Conservation (phyloP, 1,140 invertebrate genomes). For the Rhopalosiphum padi region DNA sequence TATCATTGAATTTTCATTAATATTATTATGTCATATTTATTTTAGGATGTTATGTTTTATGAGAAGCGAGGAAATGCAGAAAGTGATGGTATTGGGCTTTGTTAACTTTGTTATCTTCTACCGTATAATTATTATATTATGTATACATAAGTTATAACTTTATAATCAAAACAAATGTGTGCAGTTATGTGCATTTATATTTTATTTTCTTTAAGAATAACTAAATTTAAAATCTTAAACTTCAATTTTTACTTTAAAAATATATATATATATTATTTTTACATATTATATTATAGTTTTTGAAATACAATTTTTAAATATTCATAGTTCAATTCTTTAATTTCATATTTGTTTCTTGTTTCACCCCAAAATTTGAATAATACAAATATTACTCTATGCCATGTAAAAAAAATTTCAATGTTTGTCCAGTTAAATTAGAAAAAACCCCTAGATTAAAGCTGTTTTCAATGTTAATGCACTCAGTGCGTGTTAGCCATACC, state of each 20-base stretch:
- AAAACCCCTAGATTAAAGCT: neutral
- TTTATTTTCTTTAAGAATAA: neutral
- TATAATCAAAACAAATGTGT: neutral
- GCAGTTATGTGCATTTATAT: neutral
- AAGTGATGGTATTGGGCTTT: slow-evolving; percentile 41
- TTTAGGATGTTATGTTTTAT: slow-evolving; percentile 53
- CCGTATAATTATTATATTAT: neutral
- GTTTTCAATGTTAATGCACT: neutral
- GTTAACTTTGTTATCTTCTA: slow-evolving; percentile 8
- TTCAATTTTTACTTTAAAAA: neutral
- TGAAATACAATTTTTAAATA: neutral
- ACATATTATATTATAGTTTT: neutral
- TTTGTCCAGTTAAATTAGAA: neutral
- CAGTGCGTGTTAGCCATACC: neutral
- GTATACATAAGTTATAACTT: too few relatives aligned
- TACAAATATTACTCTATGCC: neutral
- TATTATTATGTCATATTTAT: neutral
- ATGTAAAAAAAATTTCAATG: neutral
- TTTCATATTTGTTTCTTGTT: neutral
- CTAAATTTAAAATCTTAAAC: neutral
- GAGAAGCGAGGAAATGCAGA: slow-evolving; percentile 43
- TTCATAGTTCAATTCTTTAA: neutral
- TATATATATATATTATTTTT: neutral
- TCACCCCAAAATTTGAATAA: neutral
- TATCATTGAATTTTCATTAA: neutral